These are phyloP conservation scores for Calliopsis andreniformis DNA, from an alignment of 1,140 invertebrate genomes.

Conservation along the genomic window DNA sequence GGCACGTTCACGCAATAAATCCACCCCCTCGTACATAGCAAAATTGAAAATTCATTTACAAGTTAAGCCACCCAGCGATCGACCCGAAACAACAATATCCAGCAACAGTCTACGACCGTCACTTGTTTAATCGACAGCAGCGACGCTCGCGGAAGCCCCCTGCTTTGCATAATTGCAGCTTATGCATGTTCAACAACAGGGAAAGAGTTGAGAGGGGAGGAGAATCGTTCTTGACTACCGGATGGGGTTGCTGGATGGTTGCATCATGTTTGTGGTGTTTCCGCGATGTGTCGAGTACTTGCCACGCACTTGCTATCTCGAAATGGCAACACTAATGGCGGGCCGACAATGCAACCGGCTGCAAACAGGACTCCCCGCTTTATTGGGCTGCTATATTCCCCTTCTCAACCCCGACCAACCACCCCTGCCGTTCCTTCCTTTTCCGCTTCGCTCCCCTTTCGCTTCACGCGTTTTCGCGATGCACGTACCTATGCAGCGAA, in stretches of 20 bases:
- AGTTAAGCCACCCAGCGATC: too few relatives aligned
- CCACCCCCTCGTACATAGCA: too few relatives aligned
- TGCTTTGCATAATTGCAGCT: slow-evolving; percentile 70
- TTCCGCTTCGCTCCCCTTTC: slow-evolving; percentile 19
- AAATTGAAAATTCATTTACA: too few relatives aligned
- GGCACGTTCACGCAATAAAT: too few relatives aligned
- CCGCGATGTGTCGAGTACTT: slow-evolving; percentile 41
- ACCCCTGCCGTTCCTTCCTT: too few relatives aligned
- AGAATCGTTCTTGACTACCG: not conserved
- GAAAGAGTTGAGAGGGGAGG: not conserved
- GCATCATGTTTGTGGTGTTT: slow-evolving; percentile 41
- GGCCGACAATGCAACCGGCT: slow-evolving; percentile 40
- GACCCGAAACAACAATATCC: slow-evolving; percentile 10
- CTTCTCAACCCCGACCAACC: not conserved
- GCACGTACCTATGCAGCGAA: not conserved
- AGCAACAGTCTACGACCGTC: not conserved
- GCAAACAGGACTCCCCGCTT: slow-evolving; percentile 26
- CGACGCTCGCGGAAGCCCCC: slow-evolving; percentile 29
- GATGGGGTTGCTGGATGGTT: slow-evolving; percentile 16
- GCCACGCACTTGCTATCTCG: slow-evolving; percentile 27
- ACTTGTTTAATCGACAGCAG: slow-evolving; percentile 22
- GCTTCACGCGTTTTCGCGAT: not conserved
- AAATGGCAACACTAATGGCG: slow-evolving; percentile 39
- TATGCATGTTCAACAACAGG: slow-evolving; percentile 54
- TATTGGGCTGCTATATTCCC: slow-evolving; percentile 11